Evolutionary conservation across 2,888 invertebrate genomes (phyloP).

Genomic region (Amphipoea lucens): DNA sequence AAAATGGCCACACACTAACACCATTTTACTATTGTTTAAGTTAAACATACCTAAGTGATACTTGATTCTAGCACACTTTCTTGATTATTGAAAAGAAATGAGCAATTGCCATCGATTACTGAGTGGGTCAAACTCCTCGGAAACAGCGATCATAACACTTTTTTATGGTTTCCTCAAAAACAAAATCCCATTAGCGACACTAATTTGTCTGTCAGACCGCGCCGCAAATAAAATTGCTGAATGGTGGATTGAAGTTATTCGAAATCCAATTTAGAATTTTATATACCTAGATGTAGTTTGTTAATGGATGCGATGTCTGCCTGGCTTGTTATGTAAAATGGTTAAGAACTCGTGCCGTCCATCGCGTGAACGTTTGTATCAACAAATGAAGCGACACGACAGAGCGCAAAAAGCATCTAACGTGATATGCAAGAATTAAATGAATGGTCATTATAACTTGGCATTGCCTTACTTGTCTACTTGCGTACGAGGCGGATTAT

Average conservation of each 20-base stretch:
- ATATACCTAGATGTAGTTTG: slow-evolving; percentile 29
- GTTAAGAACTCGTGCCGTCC: slow-evolving; percentile 45
- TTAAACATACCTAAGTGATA: slow-evolving; percentile 22
- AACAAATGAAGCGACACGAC: slow-evolving; percentile 55
- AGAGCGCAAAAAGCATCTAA: slow-evolving; percentile 62
- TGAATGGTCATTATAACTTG: slow-evolving; percentile 72
- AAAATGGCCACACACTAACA: slow-evolving; percentile 51
- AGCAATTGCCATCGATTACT: slow-evolving; percentile 37
- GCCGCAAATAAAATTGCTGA: slow-evolving; percentile 52
- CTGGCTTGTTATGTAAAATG: slow-evolving; percentile 56
- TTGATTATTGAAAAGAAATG: slow-evolving; percentile 56
- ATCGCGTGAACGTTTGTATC: slow-evolving; percentile 52
- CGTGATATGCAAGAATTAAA: slow-evolving; percentile 74
- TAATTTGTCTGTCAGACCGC: slow-evolving; percentile 54
- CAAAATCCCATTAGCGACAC: slow-evolving; percentile 61
- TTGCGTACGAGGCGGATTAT: slow-evolving; percentile 68
- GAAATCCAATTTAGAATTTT: slow-evolving; percentile 46
- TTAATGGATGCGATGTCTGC: slow-evolving; percentile 39
- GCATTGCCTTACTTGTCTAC: slow-evolving; percentile 71
- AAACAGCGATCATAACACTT: slow-evolving; percentile 58
- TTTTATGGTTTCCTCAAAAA: slow-evolving; percentile 61
- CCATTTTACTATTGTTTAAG: slow-evolving; percentile 45
- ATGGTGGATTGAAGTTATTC: slow-evolving; percentile 37
- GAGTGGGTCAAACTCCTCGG: slow-evolving; percentile 57
- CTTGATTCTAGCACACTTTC: slow-evolving; percentile 49